phyloP scores from a whole-genome alignment of 2,888 invertebrate genomes.

The Ennomos quercinarius region DNA sequence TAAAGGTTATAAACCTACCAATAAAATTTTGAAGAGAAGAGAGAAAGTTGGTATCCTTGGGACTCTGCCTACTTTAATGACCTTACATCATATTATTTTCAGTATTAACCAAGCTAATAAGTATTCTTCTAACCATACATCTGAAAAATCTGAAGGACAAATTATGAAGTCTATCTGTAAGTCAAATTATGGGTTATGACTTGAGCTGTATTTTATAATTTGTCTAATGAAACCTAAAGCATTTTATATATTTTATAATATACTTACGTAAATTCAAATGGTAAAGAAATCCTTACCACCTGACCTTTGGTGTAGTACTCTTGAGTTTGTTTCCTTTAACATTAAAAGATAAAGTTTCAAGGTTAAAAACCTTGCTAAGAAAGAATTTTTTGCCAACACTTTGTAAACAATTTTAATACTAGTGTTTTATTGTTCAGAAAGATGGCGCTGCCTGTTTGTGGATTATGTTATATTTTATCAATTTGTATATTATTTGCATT shows the following conservation, averaged over 20 bases:
- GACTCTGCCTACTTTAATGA: slow-evolving; percentile 25
- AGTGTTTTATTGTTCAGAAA: slow-evolving; percentile 49
- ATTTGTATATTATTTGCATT: slow-evolving; percentile 5
- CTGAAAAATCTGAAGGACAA: slow-evolving; percentile 7
- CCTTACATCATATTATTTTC: slow-evolving; percentile 26
- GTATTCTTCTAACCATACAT: neutral
- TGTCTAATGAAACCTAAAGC: neutral
- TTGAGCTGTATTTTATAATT: neutral
- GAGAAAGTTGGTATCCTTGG: slow-evolving; percentile 37
- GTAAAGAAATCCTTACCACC: neutral
- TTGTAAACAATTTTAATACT: slow-evolving; percentile 35
- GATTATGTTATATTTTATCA: slow-evolving; percentile 33
- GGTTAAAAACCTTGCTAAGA: slow-evolving; percentile 31
- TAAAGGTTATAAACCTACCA: slow-evolving; percentile 27
- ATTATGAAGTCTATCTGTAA: slow-evolving; percentile 5
- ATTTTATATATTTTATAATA: neutral
- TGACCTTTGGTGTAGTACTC: slow-evolving; percentile 15
- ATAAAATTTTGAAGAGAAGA: slow-evolving; percentile 18
- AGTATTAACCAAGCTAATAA: slow-evolving; percentile 3
- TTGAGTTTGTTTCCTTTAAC: slow-evolving; percentile 25
- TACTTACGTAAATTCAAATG: no score
- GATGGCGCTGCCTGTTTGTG: slow-evolving; percentile 61
- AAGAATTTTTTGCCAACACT: slow-evolving; percentile 37
- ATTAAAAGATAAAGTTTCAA: slow-evolving; percentile 45
- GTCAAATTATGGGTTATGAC: neutral